These are phyloP conservation scores for Eristalis intricaria DNA, from an alignment of 2,888 invertebrate genomes.

Conservation along the genomic window DNA sequence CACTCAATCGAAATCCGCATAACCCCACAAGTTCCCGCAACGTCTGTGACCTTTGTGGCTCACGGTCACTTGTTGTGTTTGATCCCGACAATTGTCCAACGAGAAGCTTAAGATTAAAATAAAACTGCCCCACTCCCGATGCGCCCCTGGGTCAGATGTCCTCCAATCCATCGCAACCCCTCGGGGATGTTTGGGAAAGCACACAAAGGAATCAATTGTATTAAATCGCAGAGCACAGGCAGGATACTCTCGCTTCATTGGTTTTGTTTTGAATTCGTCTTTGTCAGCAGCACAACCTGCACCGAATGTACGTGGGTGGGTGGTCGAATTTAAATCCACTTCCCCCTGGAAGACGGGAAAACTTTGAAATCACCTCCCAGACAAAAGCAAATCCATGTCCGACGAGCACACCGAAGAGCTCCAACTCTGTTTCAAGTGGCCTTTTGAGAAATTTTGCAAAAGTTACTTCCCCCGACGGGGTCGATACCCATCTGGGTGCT, in stretches of 20 bases:
- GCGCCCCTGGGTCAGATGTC: background rate
- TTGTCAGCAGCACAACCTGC: background rate
- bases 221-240: constrained; percentile 6
- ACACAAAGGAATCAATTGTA: constrained; percentile 20
- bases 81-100: background rate
- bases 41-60: background rate
- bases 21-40: background rate
- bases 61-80: background rate
- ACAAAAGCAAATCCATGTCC: background rate
- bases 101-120: background rate
- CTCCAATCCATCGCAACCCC: background rate
- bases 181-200: background rate
- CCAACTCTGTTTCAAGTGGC: background rate
- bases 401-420: background rate
- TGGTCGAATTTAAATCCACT: background rate
- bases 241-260: constrained; percentile 1
- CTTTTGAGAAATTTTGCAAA: background rate
- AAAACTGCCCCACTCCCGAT: background rate
- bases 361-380: background rate
- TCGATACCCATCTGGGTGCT: background rate
- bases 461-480: background rate
- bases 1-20: background rate
- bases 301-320: background rate
- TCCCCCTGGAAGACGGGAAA: background rate
- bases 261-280: background rate